phyloP scores from a whole-genome alignment of 2,113 vertebrate genomes.

The Rhinichthys klamathensis region DNA sequence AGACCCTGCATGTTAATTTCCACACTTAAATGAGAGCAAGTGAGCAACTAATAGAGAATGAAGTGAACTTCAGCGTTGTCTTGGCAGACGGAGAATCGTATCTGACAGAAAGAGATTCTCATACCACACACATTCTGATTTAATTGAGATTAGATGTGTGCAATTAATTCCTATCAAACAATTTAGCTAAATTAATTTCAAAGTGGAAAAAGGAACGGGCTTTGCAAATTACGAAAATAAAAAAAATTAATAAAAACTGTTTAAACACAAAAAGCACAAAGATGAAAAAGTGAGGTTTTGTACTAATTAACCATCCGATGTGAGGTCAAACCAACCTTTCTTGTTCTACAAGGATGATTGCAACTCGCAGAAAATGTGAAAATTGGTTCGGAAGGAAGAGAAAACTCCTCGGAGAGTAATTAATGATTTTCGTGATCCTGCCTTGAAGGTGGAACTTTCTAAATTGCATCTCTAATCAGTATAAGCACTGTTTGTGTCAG shows the following conservation, averaged over 20 bases:
- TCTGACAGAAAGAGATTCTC: neutral
- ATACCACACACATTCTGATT: neutral
- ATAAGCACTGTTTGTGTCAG: conserved; percentile 57
- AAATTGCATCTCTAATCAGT: conserved; percentile 59
- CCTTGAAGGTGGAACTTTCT: conserved; percentile 58
- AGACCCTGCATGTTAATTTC: conserved; percentile 57
- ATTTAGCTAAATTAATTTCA: conserved; percentile 32
- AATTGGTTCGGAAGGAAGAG: conserved; percentile 42
- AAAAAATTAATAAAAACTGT: neutral
- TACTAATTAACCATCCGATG: conserved; percentile 38
- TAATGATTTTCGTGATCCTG: conserved; percentile 57
- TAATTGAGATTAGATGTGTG: conserved; percentile 12
- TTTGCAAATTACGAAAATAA: neutral
- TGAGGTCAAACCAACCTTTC: conserved; percentile 42
- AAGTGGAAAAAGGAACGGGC: neutral
- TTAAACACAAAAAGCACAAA: neutral
- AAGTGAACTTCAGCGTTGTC: conserved; percentile 25
- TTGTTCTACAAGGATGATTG: conserved; percentile 40
- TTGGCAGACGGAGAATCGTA: conserved; percentile 5
- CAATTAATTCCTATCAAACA: conserved; percentile 35
- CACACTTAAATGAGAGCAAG: conserved; percentile 43
- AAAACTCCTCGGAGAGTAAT: conserved; percentile 53
- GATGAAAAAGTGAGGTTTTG: conserved; percentile 25
- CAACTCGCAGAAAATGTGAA: conserved; percentile 33
- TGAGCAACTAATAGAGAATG: conserved; percentile 58